Percentiles rank a stretch among this genome's conserved stretches.
Conservation (phyloP, 2,797 vertebrate species). For the Malurus leucopterus region DNA sequence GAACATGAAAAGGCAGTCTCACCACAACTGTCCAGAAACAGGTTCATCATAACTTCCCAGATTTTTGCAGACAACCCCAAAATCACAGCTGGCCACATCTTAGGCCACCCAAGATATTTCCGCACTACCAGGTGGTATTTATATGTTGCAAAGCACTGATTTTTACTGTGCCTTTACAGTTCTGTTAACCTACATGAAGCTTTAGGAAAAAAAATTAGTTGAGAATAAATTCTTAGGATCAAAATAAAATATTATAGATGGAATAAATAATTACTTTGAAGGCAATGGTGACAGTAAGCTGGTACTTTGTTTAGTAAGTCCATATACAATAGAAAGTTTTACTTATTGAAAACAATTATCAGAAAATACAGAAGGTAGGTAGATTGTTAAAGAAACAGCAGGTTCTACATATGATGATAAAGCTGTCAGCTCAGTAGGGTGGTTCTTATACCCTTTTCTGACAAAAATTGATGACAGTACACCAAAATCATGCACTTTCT, state of each 20-base stretch:
- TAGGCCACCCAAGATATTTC: conserved; percentile 29
- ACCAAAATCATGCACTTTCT: neutral
- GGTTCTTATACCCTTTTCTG: neutral
- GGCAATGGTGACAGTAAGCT: neutral
- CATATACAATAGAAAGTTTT: neutral
- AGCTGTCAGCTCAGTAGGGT: neutral
- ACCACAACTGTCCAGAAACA: conserved; percentile 12
- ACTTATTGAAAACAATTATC: neutral
- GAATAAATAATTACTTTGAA: neutral
- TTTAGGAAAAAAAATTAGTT: neutral
- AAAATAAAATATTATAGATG: neutral
- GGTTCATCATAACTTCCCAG: neutral
- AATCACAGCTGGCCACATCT: neutral
- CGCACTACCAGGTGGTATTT: neutral
- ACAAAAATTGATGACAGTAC: neutral
- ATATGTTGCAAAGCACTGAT: neutral
- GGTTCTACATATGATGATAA: neutral
- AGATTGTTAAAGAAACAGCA: neutral
- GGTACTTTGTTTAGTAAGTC: neutral
- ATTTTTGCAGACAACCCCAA: neutral
- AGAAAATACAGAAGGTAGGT: neutral
- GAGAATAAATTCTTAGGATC: neutral
- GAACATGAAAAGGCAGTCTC: neutral
- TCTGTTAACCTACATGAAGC: neutral
- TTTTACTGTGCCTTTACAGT: neutral